Conservation (phyloP, 2,888 invertebrate species). For the Tupiocoris notatus region DNA sequence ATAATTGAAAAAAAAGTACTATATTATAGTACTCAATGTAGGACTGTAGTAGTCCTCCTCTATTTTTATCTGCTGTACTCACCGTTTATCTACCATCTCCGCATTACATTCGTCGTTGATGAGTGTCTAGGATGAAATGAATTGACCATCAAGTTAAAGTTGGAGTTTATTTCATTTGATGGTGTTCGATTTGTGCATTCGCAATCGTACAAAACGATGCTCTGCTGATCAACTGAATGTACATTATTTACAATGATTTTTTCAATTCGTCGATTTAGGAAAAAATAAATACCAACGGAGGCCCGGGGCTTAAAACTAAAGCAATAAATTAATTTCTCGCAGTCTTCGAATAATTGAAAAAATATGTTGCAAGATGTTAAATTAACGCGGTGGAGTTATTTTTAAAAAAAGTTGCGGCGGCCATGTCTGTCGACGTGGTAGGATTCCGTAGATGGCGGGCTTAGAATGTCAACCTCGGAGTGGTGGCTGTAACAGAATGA, state of each 20-base stretch:
- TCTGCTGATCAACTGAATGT: background rate
- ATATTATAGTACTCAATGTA: too few relatives aligned
- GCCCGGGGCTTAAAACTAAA: constrained; percentile 20
- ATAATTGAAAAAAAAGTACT: too few relatives aligned
- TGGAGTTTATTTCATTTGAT: constrained; percentile 28
- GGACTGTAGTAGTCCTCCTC: too few relatives aligned
- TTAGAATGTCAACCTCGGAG: constrained; percentile 46
- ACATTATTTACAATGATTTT: constrained; percentile 35
- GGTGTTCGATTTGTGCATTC: constrained; percentile 6
- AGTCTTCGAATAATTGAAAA: constrained; percentile 29
- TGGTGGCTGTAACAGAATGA: constrained; percentile 42
- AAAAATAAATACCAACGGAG: constrained; percentile 8
- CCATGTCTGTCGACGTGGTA: background rate
- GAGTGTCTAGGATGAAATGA: too few relatives aligned
- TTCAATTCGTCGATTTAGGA: too few relatives aligned
- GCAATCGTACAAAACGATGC: constrained; percentile 5
- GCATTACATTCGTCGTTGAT: too few relatives aligned
- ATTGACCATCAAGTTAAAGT: too few relatives aligned
- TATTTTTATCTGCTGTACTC: too few relatives aligned
- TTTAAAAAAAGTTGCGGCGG: constrained; percentile 8
- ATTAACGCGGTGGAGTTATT: constrained; percentile 9
- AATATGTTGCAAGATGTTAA: background rate
- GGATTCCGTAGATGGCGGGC: constrained; percentile 16
- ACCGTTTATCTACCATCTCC: too few relatives aligned
- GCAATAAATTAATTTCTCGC: constrained; percentile 33